Evolutionary conservation across 2,888 invertebrate genomes (phyloP).

Genomic region (Melinaea menophilus): DNA sequence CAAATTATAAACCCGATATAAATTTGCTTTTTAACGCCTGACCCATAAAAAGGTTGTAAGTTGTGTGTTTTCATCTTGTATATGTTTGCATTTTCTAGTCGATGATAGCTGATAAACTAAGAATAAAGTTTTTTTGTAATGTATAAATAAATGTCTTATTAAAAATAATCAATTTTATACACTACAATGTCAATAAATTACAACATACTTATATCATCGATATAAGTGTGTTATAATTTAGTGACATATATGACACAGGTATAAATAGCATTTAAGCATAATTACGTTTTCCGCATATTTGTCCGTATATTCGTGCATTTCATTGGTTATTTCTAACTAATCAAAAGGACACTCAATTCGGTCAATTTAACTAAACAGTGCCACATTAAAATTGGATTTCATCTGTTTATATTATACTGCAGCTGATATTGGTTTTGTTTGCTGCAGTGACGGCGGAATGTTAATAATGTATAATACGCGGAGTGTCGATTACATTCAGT

Average conservation of each 20-base stretch:
- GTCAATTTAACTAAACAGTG: background rate
- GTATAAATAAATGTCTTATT: background rate
- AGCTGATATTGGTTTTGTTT: background rate
- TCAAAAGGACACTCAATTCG: background rate
- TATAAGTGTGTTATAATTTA: too few species aligned
- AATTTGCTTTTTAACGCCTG: background rate
- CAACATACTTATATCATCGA: too few species aligned
- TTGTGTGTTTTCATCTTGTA: background rate
- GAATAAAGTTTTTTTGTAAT: too few species aligned
- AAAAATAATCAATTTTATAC: too few species aligned
- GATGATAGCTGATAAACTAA: too few species aligned
- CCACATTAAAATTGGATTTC: background rate
- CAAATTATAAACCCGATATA: constrained; percentile 12
- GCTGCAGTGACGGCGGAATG: background rate
- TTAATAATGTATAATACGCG: background rate
- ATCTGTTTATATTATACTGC: background rate
- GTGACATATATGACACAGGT: too few species aligned
- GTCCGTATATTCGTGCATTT: background rate
- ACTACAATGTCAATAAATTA: too few species aligned
- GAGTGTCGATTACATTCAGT: too few species aligned
- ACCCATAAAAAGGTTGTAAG: background rate
- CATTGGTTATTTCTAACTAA: background rate
- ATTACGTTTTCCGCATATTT: background rate
- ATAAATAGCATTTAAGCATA: too few species aligned
- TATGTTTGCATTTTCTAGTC: too few species aligned